A percentile compares a stretch with the other conserved stretches of the same genome.
Evolutionary conservation across 2,797 vertebrate species (phyloP).

Genomic region (Microctenopoma lineatum): DNA sequence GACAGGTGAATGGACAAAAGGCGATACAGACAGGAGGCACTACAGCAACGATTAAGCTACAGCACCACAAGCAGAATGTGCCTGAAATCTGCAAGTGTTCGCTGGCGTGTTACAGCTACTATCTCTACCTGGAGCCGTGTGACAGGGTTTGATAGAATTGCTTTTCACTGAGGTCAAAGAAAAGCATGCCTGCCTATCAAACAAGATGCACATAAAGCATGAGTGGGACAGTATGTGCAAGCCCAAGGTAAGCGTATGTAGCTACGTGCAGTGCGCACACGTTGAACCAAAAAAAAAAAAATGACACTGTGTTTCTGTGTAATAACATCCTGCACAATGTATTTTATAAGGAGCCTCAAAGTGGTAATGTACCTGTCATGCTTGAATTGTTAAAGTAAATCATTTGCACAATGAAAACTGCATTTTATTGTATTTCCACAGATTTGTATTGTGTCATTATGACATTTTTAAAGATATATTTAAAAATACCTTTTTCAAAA

Average conservation of each 20-base stretch:
- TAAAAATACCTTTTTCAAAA: too few species aligned
- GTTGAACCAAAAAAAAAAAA: background rate
- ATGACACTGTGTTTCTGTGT: background rate
- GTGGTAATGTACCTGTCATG: background rate
- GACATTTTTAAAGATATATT: background rate
- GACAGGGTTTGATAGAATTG: constrained; percentile 74
- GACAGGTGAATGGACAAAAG: constrained; percentile 75
- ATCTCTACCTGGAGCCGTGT: constrained; percentile 51
- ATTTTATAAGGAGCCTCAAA: constrained; percentile 3
- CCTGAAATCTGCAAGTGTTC: constrained; percentile 40
- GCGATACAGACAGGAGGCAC: constrained; percentile 73
- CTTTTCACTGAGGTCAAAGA: constrained; percentile 70
- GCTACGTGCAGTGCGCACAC: background rate
- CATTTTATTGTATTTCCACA: background rate
- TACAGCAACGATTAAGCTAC: constrained; percentile 57
- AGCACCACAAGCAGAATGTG: constrained; percentile 47
- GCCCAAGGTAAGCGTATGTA: constrained; percentile 38
- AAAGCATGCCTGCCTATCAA: constrained; percentile 77
- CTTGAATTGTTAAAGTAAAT: background rate
- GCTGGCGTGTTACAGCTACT: constrained; percentile 44
- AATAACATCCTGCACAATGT: background rate
- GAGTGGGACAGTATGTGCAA: constrained; percentile 51
- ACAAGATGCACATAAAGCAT: constrained; percentile 60
- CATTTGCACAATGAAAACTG: background rate
- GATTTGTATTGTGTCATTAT: background rate